phyloP scores from a whole-genome alignment of 1,140 invertebrate species.

The Lasioglossum baleicum region DNA sequence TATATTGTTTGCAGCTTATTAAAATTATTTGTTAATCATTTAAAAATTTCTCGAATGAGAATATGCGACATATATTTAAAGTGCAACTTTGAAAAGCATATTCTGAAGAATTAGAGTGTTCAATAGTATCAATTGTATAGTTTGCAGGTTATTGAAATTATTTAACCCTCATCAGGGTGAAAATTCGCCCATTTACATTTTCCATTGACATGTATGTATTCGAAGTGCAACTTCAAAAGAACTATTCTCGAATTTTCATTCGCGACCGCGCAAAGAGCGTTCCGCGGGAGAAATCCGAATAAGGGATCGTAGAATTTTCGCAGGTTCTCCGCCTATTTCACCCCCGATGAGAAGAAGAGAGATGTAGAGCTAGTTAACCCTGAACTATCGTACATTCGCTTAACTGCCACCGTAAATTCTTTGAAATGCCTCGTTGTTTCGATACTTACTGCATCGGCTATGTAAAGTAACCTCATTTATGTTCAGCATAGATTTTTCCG shows the following conservation, averaged over 20 bases:
- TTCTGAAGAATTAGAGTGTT: too few species aligned
- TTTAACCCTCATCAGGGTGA: too few species aligned
- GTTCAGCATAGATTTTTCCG: background rate
- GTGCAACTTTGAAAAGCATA: too few species aligned
- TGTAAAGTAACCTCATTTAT: constrained; percentile 60
- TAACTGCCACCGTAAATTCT: constrained; percentile 68
- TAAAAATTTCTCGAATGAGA: too few species aligned
- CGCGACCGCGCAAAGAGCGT: background rate
- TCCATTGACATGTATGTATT: too few species aligned
- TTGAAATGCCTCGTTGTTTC: constrained; percentile 44
- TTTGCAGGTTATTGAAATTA: too few species aligned
- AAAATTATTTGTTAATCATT: too few species aligned
- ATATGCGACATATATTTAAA: too few species aligned
- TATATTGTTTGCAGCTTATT: too few species aligned
- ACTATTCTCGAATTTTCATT: background rate
- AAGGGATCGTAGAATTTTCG: background rate
- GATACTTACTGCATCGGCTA: constrained; percentile 53
- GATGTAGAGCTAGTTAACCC: constrained; percentile 66
- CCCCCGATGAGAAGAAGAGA: constrained; percentile 31
- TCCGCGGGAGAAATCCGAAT: background rate
- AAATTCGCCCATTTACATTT: too few species aligned
- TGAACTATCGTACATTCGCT: constrained; percentile 64
- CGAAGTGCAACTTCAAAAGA: background rate
- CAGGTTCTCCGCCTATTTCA: constrained; percentile 14
- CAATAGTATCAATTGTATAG: too few species aligned